Evolutionary conservation across 2,113 vertebrate genomes (phyloP).

Genomic region (Stictonetta naevosa): DNA sequence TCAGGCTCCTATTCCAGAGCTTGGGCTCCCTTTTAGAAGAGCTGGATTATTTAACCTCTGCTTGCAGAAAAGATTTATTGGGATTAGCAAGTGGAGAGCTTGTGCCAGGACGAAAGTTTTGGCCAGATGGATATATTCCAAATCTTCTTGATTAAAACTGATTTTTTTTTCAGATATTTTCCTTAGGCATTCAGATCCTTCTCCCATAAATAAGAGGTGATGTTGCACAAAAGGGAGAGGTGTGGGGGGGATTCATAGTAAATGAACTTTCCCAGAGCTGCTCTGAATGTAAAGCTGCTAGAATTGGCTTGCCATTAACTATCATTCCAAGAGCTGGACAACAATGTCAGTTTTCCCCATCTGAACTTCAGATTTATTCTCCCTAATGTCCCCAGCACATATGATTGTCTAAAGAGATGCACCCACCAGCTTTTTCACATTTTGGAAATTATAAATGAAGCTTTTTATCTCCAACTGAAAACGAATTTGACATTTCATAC

Average conservation of each 20-base stretch:
- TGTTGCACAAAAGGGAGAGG: not conserved
- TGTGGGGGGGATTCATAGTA: not conserved
- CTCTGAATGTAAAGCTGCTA: not conserved
- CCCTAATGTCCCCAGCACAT: not conserved
- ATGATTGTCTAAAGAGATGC: not conserved
- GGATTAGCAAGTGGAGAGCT: not conserved
- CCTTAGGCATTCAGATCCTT: not conserved
- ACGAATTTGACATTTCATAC: not conserved
- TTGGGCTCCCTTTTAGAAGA: not conserved
- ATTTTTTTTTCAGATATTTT: not conserved
- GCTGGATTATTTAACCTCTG: not conserved
- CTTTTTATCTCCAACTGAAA: not conserved
- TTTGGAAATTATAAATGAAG: not conserved
- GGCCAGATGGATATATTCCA: not conserved
- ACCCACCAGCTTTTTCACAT: not conserved
- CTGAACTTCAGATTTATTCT: not conserved
- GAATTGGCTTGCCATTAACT: not conserved
- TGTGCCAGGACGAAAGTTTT: not conserved
- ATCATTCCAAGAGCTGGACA: not conserved
- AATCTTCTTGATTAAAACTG: not conserved
- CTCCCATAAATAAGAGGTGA: not conserved
- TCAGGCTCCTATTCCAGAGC: constrained; percentile 11
- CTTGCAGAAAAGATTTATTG: not conserved
- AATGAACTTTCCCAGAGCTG: not conserved
- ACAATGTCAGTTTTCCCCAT: not conserved